These are phyloP conservation scores for Chydorus sphaericus DNA, from an alignment of 2,888 invertebrate genomes.

Conservation along the genomic window DNA sequence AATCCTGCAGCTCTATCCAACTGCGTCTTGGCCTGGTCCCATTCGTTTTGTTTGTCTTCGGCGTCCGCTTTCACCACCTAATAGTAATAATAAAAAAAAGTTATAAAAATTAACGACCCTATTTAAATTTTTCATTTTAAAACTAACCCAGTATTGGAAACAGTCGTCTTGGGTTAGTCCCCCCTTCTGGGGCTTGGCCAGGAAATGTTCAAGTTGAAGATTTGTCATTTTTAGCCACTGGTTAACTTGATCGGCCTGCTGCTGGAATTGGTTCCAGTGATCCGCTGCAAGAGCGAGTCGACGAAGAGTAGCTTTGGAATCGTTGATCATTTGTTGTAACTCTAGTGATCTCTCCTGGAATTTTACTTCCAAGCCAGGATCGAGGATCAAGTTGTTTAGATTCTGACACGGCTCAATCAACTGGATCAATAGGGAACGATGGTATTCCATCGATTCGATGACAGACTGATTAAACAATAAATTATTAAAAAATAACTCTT, in stretches of 20 bases:
- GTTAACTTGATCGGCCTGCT: neutral
- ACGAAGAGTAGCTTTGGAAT: neutral
- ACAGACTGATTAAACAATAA: too few relatives aligned
- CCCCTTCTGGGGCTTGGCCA: neutral
- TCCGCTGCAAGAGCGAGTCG: neutral
- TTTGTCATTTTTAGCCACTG: neutral
- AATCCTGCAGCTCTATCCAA: constrained; percentile 64
- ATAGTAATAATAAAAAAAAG: neutral
- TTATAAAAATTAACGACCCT: neutral
- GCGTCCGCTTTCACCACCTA: constrained; percentile 8
- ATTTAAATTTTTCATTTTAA: neutral
- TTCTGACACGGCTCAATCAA: neutral
- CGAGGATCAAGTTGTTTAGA: neutral
- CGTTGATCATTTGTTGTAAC: neutral
- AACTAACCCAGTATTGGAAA: constrained; percentile 8
- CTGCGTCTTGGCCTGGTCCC: constrained; percentile 42
- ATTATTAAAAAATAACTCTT: neutral
- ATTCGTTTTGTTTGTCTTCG: constrained; percentile 1
- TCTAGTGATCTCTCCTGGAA: neutral
- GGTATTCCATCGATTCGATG: neutral
- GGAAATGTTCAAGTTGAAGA: neutral
- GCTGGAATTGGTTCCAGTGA: constrained; percentile 1
- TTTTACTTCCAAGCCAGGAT: neutral
- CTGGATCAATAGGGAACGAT: neutral
- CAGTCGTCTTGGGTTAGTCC: constrained; percentile 5